Conservation (phyloP, 2,113 vertebrate species). For the Oncorhynchus mykiss region DNA sequence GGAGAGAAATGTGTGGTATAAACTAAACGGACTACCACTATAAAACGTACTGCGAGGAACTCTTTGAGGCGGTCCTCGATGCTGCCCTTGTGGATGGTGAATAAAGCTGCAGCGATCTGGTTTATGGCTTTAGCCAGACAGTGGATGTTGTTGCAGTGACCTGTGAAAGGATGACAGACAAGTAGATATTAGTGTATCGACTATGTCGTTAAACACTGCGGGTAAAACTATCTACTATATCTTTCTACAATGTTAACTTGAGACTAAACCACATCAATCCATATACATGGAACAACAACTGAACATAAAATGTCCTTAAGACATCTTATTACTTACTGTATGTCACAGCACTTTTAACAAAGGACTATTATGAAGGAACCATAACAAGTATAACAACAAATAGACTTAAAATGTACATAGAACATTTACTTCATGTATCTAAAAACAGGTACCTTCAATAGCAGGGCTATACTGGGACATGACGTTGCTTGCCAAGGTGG, state of each 20-base stretch:
- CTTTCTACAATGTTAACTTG: not conserved
- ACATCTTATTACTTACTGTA: too few relatives aligned
- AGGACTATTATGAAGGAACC: not conserved
- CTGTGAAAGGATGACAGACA: conserved; percentile 60
- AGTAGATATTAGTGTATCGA: not conserved
- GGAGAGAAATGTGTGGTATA: not conserved
- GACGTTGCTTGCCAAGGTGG: conserved; percentile 93
- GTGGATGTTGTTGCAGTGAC: conserved; percentile 99
- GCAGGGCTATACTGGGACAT: conserved; percentile 99
- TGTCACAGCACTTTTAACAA: not conserved
- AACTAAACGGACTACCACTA: not conserved
- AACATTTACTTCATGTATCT: not conserved
- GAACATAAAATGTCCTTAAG: too few relatives aligned
- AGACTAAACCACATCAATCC: too few relatives aligned
- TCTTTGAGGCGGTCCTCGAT: conserved; percentile 98
- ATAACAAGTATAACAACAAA: not conserved
- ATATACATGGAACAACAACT: too few relatives aligned
- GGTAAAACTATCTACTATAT: not conserved
- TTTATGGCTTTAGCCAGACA: conserved; percentile 98
- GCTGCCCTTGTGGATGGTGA: conserved; percentile 99
- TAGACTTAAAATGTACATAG: not conserved
- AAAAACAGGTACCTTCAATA: conserved; percentile 85
- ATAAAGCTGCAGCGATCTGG: conserved; percentile 97
- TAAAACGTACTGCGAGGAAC: conserved; percentile 88
- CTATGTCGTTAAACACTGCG: not conserved